Evolutionary conservation across 2,797 vertebrate genomes (phyloP), one percentile per base, ranked within the genome.

Genomic region (Onychomys arenicola): DNA sequence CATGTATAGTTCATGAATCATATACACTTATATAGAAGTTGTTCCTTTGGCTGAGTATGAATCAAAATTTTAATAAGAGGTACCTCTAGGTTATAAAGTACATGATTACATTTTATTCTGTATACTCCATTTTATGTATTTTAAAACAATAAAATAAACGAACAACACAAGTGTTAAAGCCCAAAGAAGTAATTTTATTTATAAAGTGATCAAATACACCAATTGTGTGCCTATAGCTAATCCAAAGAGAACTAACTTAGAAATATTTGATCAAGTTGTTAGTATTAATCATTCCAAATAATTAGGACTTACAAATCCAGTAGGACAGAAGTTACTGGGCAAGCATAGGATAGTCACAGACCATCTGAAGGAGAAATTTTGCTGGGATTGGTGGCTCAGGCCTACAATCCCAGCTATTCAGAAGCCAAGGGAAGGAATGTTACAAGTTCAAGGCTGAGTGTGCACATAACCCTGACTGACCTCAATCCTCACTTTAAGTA

Each of bases 241-340:
- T 80, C 61, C 40, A 96, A 84, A 81, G 7, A 77, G 90, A 78
- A 84, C 4, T 65, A 96, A 46, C 25, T 71, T 86, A n/a, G 25
- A 89, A 91, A 85, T 52, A 71, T 37, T 52, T 84, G 49, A 49
- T 40, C 73, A 90, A 37, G 69, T 67, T 94, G 61, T 89, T 29
- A 85, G 34, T 4, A 4, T 83, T 90, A 77, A 65, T 63, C 21
- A 67, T 88, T 77, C 34, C 85, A 92, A 83, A 82, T 69, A 90
- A 81, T 21, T 16, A 91, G 67, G 89, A 17, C 2, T 65, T 85
- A n/a, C 4, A 83, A 34, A 8, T 87, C 21, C 8, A 49, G 3
- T 52, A 34, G 16, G 19, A 32, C 23, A 67, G 8, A 25, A 17
- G 63, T 69, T 46, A 29, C 0, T 40, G 3, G 5, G 0, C 25